These are phyloP conservation scores for Strigops habroptila DNA, from an alignment of 2,113 vertebrate species.

Conservation along the genomic window DNA sequence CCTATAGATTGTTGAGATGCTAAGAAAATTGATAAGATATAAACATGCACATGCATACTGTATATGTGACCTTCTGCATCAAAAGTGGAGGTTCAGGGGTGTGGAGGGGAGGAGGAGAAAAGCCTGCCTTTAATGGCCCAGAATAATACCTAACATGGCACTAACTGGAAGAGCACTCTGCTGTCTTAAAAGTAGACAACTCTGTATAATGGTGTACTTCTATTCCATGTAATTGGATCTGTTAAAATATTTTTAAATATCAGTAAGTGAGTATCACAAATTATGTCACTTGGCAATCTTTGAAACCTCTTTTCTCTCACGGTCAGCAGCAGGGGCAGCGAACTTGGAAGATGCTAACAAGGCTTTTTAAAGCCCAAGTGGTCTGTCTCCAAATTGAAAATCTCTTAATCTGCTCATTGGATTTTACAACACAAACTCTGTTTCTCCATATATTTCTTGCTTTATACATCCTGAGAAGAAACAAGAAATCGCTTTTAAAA, in stretches of 20 bases:
- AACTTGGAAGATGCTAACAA: not conserved
- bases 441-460: not conserved
- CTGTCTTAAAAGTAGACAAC: not conserved
- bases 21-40: not conserved
- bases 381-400: slow-evolving; percentile 1
- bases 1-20: not conserved
- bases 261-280: not conserved
- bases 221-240: not conserved
- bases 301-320: not conserved
- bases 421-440: not conserved
- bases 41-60: not conserved
- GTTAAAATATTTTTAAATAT: slow-evolving; percentile 11
- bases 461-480: not conserved
- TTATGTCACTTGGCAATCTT: not conserved
- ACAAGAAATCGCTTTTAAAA: not conserved
- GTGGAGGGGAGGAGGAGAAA: not conserved
- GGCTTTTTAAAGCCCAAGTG: not conserved
- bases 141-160: not conserved
- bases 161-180: not conserved
- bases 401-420: not conserved
- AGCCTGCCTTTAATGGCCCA: not conserved
- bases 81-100: not conserved
- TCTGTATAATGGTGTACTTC: not conserved
- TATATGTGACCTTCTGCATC: not conserved
- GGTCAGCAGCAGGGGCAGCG: not conserved